Evolutionary conservation across 2,797 vertebrate species (phyloP).

Genomic region (Cyprinella venusta): DNA sequence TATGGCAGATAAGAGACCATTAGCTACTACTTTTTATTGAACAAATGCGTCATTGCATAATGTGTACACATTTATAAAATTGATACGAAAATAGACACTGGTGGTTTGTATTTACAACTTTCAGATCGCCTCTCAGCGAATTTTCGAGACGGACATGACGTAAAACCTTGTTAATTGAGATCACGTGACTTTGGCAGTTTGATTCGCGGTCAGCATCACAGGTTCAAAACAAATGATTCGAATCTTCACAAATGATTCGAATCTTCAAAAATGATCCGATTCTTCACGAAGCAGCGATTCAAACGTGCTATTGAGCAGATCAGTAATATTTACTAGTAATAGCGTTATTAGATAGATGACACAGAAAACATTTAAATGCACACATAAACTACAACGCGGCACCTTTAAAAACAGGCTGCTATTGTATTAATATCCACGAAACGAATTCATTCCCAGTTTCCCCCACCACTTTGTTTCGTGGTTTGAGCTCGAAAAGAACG

Average conservation of each 20-base stretch:
- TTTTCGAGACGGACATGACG: too few relatives aligned
- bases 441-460: background rate
- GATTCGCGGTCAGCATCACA: background rate
- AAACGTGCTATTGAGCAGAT: background rate
- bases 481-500: background rate
- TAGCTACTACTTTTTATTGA: too few relatives aligned
- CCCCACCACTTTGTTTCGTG: too few relatives aligned
- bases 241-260: background rate
- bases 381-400: background rate
- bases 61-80: too few relatives aligned
- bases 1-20: too few relatives aligned
- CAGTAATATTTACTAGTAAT: background rate
- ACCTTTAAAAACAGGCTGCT: background rate
- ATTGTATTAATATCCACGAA: too few relatives aligned
- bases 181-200: background rate
- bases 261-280: background rate
- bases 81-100: too few relatives aligned
- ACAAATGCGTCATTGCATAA: too few relatives aligned
- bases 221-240: background rate
- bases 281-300: background rate
- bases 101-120: too few relatives aligned
- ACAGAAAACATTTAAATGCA: too few relatives aligned
- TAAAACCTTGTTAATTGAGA: background rate
- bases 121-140: too few relatives aligned
- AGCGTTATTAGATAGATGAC: background rate